Conservation (phyloP, 2,113 vertebrate genomes). For the Ophiodon elongatus region DNA sequence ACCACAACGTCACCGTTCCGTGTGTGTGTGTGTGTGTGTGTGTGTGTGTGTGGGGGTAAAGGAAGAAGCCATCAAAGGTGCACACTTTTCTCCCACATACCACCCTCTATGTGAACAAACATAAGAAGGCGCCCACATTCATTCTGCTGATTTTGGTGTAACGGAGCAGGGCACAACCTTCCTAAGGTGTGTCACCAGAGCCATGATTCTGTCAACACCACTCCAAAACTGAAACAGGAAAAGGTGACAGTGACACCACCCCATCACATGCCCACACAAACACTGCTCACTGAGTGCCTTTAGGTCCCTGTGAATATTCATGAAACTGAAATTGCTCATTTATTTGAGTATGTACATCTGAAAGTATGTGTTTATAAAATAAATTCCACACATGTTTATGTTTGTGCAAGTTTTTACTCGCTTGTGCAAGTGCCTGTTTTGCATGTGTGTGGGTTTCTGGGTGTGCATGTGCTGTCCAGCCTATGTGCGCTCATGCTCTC, state of each 20-base stretch:
- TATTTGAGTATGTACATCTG: slow-evolving; percentile 22
- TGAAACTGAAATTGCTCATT: slow-evolving; percentile 15
- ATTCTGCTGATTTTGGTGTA: slow-evolving; percentile 61
- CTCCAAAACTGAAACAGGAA: slow-evolving; percentile 47
- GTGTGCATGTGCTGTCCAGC: slow-evolving; percentile 54
- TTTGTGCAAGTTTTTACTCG: slow-evolving; percentile 23
- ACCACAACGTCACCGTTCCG: slow-evolving; percentile 38
- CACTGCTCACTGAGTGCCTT: neutral
- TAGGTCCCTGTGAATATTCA: slow-evolving; percentile 27
- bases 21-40: slow-evolving; percentile 30
- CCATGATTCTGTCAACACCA: slow-evolving; percentile 48
- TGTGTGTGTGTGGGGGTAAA: neutral
- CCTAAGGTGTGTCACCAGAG: slow-evolving; percentile 68
- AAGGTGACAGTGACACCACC: slow-evolving; percentile 59
- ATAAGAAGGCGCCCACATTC: slow-evolving; percentile 29
- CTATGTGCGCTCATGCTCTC: slow-evolving; percentile 65
- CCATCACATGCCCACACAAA: slow-evolving; percentile 11
- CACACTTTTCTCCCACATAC: slow-evolving; percentile 34
- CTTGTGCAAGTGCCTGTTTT: slow-evolving; percentile 43
- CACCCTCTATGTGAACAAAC: slow-evolving; percentile 45
- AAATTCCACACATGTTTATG: slow-evolving; percentile 33
- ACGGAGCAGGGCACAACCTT: slow-evolving; percentile 75
- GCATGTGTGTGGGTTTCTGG: neutral
- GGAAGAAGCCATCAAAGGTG: slow-evolving; percentile 25
- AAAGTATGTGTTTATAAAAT: slow-evolving; percentile 12